A percentile compares a stretch with the other conserved stretches of the same genome.
Evolutionary conservation across 2,888 invertebrate species (phyloP).

Genomic region (Torymus tubicola): DNA sequence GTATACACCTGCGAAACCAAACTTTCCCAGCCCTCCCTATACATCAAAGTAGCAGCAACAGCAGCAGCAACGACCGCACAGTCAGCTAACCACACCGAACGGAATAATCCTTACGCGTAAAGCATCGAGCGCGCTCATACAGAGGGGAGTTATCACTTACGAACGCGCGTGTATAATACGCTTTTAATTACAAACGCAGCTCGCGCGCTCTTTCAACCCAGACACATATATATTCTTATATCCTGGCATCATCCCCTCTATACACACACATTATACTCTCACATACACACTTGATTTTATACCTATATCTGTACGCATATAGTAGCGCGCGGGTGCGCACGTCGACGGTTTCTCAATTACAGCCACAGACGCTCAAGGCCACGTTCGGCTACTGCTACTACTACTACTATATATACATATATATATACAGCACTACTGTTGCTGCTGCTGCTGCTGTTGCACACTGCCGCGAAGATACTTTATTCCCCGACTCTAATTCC

Average conservation of each 20-base stretch:
- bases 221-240: slow-evolving; percentile 28
- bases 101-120: slow-evolving; percentile 3
- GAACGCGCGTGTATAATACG: slow-evolving; percentile 34
- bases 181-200: slow-evolving; percentile 61
- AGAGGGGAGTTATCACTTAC: slow-evolving; percentile 50
- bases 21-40: no score
- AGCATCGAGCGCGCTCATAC: slow-evolving; percentile 24
- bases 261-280: background rate
- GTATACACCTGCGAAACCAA: no score
- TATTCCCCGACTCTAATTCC: slow-evolving; percentile 63
- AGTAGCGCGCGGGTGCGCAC: slow-evolving; percentile 56
- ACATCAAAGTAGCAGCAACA: no score
- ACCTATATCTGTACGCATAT: background rate
- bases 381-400: slow-evolving; percentile 59
- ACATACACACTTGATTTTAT: background rate
- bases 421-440: background rate
- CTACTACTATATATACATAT: slow-evolving; percentile 6
- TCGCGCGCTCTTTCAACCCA: slow-evolving; percentile 26
- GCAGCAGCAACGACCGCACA: no score
- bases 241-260: background rate
- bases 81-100: background rate
- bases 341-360: slow-evolving; percentile 65
- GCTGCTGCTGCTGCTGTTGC: slow-evolving; percentile 14
- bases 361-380: slow-evolving; percentile 63
- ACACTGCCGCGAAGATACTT: slow-evolving; percentile 56